phyloP scores from a whole-genome alignment of 1,140 invertebrate species.

The Ceratitis capitata region DNA sequence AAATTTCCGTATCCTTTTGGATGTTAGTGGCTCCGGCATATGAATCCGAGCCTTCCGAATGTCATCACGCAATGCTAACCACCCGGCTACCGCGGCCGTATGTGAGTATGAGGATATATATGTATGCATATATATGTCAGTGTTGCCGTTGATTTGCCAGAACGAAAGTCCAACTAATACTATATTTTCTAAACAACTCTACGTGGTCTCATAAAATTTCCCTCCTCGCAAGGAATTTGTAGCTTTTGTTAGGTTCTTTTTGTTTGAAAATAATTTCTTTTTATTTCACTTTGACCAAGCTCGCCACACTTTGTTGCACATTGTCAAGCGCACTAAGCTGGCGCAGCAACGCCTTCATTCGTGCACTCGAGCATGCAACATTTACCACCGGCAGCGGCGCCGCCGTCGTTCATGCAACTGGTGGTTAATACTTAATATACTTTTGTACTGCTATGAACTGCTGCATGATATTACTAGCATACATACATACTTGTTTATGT shows the following conservation, averaged over 20 bases:
- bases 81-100: no score
- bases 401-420: constrained; percentile 4
- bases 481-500: not conserved
- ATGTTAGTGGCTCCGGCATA: no score
- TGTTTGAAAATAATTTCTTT: not conserved
- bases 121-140: not conserved
- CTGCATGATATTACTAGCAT: not conserved
- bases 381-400: not conserved
- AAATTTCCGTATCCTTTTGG: no score
- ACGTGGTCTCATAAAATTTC: not conserved
- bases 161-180: not conserved
- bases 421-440: constrained; percentile 20
- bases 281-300: not conserved
- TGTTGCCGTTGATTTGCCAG: not conserved
- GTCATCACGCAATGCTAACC: no score
- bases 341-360: not conserved
- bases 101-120: no score
- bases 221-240: not conserved
- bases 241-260: no score
- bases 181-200: not conserved
- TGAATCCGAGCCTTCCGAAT: no score
- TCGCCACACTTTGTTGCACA: not conserved
- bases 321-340: not conserved
- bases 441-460: not conserved
- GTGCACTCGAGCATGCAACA: not conserved